A percentile compares a stretch with the other conserved stretches of the same genome.
These are phyloP conservation scores for Diglossa brunneiventris DNA, from an alignment of 2,113 vertebrate genomes.

Conservation along the genomic window DNA sequence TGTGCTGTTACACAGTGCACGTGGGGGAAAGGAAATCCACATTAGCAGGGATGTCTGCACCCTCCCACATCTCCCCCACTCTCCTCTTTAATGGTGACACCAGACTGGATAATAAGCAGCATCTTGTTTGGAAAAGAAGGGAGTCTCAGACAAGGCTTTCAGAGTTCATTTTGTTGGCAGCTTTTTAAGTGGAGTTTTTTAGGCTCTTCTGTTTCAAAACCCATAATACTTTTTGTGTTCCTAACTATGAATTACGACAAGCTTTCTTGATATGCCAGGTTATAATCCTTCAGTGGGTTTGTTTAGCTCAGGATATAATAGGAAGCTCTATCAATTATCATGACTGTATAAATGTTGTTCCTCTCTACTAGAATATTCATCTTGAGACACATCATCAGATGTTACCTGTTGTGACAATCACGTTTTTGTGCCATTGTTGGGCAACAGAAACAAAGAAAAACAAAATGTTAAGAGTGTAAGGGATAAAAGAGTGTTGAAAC, in stretches of 20 bases:
- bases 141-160: conserved; percentile 41
- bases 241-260: conserved; percentile 42
- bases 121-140: not conserved
- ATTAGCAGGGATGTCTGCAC: not conserved
- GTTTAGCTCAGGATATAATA: conserved; percentile 64
- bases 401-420: conserved; percentile 65
- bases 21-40: not conserved
- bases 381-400: conserved; percentile 48
- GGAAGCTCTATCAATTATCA: conserved; percentile 64
- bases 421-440: conserved; percentile 52
- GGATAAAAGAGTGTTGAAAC: conserved; percentile 65
- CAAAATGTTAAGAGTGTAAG: conserved; percentile 60
- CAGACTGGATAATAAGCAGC: conserved; percentile 53
- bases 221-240: conserved; percentile 43
- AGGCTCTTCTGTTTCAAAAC: conserved; percentile 39
- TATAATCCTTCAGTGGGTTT: conserved; percentile 46
- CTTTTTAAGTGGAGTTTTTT: conserved; percentile 48
- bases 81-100: conserved; percentile 37
- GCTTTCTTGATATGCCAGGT: conserved; percentile 55
- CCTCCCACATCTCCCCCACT: not conserved
- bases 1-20: not conserved
- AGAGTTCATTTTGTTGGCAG: conserved; percentile 69
- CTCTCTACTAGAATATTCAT: conserved; percentile 62
- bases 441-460: conserved; percentile 59
- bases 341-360: conserved; percentile 44